Evolutionary conservation across 1,140 invertebrate species (phyloP).

Genomic region (Acromyrmex echinatior): DNA sequence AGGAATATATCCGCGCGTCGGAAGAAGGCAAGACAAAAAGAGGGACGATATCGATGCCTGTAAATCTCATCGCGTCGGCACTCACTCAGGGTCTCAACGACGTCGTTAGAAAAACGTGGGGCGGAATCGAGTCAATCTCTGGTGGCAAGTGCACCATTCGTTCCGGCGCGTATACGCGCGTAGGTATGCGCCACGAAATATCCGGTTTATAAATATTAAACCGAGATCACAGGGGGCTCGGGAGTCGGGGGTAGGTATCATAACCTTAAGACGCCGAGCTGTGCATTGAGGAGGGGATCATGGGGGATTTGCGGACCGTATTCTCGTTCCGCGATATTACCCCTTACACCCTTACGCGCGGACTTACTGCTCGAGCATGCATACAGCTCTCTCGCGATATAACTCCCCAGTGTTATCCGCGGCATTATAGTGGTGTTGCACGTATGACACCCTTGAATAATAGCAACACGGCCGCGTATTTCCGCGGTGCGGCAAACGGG

Average conservation of each 20-base stretch:
- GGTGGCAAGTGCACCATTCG: conserved; percentile 56
- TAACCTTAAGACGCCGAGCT: conserved; percentile 74
- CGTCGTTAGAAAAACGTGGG: conserved; percentile 59
- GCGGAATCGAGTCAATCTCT: conserved; percentile 55
- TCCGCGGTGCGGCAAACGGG: neutral
- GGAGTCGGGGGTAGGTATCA: conserved; percentile 64
- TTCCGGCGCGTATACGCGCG: conserved; percentile 28
- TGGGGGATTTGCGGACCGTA: conserved; percentile 74
- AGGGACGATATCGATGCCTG: neutral
- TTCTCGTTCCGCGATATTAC: conserved; percentile 75
- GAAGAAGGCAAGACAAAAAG: neutral
- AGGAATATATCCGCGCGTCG: neutral
- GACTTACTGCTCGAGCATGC: conserved; percentile 58
- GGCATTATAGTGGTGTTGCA: conserved; percentile 63
- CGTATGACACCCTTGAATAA: conserved; percentile 58
- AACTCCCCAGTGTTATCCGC: conserved; percentile 39
- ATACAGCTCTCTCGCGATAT: conserved; percentile 21
- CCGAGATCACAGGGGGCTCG: conserved; percentile 32
- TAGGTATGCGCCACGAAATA: conserved; percentile 63
- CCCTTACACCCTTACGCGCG: conserved; percentile 58
- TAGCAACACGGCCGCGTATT: conserved; percentile 15
- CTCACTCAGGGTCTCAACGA: conserved; percentile 37
- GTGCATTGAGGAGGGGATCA: conserved; percentile 75
- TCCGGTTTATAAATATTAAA: conserved; percentile 79
- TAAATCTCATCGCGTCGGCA: conserved; percentile 33